Conservation (phyloP, 2,797 vertebrate genomes). For the Jordanella pulchra region DNA sequence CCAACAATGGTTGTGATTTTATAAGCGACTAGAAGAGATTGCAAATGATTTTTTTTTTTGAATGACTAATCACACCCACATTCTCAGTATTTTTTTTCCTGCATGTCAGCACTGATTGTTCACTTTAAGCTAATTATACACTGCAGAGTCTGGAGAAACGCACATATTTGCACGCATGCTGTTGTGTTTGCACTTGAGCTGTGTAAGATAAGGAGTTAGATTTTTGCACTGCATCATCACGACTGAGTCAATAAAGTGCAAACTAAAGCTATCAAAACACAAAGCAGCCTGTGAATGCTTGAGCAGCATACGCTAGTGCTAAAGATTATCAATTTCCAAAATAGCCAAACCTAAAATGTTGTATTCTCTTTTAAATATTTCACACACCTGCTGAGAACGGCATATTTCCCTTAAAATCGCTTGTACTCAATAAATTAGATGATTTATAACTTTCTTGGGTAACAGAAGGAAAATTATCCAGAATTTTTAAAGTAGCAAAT, state of each 20-base stretch:
- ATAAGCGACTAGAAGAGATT: conserved; percentile 2
- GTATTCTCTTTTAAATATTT: background rate
- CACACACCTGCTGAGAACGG: background rate
- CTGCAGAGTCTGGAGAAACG: background rate
- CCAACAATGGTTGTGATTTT: conserved; percentile 24
- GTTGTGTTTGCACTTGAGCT: background rate
- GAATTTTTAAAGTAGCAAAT: no score
- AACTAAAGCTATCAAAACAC: conserved; percentile 24
- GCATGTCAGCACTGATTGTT: conserved; percentile 1
- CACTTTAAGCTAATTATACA: background rate
- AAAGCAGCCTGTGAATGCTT: conserved; percentile 25
- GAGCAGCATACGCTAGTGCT: background rate
- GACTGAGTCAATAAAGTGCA: conserved; percentile 19
- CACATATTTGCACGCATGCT: background rate
- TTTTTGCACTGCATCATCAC: conserved; percentile 9
- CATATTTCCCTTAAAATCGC: background rate
- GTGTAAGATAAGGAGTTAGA: conserved; percentile 8
- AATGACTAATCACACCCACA: conserved; percentile 6
- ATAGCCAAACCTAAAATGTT: background rate
- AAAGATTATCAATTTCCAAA: conserved; percentile 3
- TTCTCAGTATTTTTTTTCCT: background rate
- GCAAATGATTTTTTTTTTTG: background rate
- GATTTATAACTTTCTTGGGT: background rate
- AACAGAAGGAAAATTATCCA: background rate
- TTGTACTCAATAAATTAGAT: background rate